Percentiles rank a stretch among this genome's conserved stretches.
phyloP scores from a whole-genome alignment of 2,888 invertebrate species.

The Disparrhopalites patrizii region DNA sequence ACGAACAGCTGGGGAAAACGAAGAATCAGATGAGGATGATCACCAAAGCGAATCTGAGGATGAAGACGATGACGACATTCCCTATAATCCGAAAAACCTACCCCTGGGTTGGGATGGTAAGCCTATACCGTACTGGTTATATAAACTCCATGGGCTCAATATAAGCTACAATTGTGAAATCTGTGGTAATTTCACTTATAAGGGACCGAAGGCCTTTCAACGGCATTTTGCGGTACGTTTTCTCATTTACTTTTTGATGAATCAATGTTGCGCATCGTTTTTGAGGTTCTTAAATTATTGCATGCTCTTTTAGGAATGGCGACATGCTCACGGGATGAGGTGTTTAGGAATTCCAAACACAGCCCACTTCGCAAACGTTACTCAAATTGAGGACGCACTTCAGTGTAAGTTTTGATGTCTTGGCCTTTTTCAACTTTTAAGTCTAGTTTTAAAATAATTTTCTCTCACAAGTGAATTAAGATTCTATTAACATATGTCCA shows the following conservation, averaged over 20 bases:
- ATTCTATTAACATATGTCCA: too few relatives aligned
- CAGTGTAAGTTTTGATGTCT: conserved; percentile 63
- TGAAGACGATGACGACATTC: conserved; percentile 88
- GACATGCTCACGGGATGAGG: conserved; percentile 84
- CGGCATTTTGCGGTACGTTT: conserved; percentile 81
- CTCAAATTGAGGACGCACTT: conserved; percentile 95
- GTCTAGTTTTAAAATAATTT: too few relatives aligned
- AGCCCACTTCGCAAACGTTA: conserved; percentile 99
- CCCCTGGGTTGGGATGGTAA: conserved; percentile 99
- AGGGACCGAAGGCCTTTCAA: conserved; percentile 98
- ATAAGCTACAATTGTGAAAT: conserved; percentile 99
- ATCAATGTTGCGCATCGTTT: neutral
- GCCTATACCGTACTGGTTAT: conserved; percentile 90
- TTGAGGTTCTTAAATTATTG: neutral
- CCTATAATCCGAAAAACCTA: conserved; percentile 98
- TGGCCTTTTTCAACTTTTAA: too few relatives aligned
- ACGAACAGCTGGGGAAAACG: conserved; percentile 85
- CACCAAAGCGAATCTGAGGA: conserved; percentile 68
- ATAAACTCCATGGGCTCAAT: conserved; percentile 97
- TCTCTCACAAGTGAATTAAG: too few relatives aligned
- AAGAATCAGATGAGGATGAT: conserved; percentile 81
- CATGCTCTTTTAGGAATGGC: conserved; percentile 57
- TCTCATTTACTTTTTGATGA: neutral
- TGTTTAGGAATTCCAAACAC: conserved; percentile 99
- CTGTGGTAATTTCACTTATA: conserved; percentile 97